phyloP scores from a whole-genome alignment of 2,888 invertebrate species.

The Lobophora halterata region DNA sequence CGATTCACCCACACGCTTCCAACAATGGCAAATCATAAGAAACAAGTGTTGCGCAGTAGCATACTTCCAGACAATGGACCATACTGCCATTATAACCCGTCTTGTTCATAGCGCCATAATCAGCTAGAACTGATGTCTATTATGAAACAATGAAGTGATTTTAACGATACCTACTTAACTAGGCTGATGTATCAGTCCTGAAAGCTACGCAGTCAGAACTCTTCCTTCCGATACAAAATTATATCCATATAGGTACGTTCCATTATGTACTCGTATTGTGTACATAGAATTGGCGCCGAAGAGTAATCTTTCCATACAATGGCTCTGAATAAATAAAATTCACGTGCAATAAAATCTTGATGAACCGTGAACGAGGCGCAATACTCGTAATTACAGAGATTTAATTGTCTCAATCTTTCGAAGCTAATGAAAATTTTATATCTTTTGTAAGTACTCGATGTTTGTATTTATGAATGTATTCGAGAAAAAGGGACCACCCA shows the following conservation, averaged over 20 bases:
- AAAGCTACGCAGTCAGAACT: slow-evolving; percentile 39
- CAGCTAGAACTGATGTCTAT: slow-evolving; percentile 50
- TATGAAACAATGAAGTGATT: slow-evolving; percentile 55
- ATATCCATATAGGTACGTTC: slow-evolving; percentile 33
- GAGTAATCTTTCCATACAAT: slow-evolving; percentile 46
- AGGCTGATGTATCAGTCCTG: slow-evolving; percentile 37
- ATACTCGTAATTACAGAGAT: slow-evolving; percentile 38
- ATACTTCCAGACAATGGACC: slow-evolving; percentile 62
- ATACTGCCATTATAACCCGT: slow-evolving; percentile 52
- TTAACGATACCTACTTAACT: slow-evolving; percentile 46
- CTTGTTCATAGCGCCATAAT: slow-evolving; percentile 44
- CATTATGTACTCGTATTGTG: slow-evolving; percentile 26
- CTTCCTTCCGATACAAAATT: slow-evolving; percentile 33
- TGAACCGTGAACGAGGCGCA: slow-evolving; percentile 44
- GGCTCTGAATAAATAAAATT: slow-evolving; percentile 49
- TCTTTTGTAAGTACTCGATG: slow-evolving; percentile 28
- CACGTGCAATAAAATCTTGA: slow-evolving; percentile 48
- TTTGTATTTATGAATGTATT: slow-evolving; percentile 32
- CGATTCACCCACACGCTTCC: slow-evolving; percentile 55
- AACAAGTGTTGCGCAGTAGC: slow-evolving; percentile 65
- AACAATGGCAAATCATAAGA: slow-evolving; percentile 51
- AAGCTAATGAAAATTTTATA: slow-evolving; percentile 39
- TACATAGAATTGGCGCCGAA: slow-evolving; percentile 51
- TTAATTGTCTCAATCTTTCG: slow-evolving; percentile 43
- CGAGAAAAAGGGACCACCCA: slow-evolving; percentile 56